These are phyloP conservation scores for Geodia barretti DNA, from an alignment of 37 sponge, comb jelly and placozoan genomes.

Conservation along the genomic window DNA sequence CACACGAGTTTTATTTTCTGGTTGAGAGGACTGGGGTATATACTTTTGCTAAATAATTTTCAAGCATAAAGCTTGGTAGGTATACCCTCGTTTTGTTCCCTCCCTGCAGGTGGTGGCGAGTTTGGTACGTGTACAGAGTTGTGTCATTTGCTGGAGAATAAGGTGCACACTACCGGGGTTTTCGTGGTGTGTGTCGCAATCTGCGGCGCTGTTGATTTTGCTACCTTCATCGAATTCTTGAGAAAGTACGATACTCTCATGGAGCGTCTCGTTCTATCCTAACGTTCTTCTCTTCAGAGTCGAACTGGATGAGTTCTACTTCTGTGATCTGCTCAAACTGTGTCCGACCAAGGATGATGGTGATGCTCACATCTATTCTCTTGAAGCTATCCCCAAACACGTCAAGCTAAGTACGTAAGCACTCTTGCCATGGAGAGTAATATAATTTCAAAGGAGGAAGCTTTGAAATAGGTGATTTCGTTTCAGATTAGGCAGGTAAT, in stretches of 20 bases:
- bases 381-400: conserved; percentile 46
- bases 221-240: conserved; percentile 58
- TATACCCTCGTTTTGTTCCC: no score
- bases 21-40: no score
- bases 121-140: no score
- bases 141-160: conserved; percentile 42
- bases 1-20: no score
- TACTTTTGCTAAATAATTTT: no score
- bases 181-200: conserved; percentile 52
- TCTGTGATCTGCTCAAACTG: conserved; percentile 71
- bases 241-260: conserved; percentile 47
- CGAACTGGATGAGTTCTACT: conserved; percentile 90
- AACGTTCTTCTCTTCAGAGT: conserved; percentile 31
- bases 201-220: conserved; percentile 53
- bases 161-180: conserved; percentile 21
- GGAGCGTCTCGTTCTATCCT: neutral
- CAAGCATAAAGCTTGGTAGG: no score
- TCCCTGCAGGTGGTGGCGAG: no score
- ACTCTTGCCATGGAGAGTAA: no score
- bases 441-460: neutral
- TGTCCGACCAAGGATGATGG: conserved; percentile 81
- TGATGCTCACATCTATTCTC: conserved; percentile 68
- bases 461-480: neutral
- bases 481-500: neutral
- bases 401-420: conserved; percentile 57